Base-by-base conservation (phyloP, 1,140 invertebrate genomes). In the Gonatopus flavifemur region DNA sequence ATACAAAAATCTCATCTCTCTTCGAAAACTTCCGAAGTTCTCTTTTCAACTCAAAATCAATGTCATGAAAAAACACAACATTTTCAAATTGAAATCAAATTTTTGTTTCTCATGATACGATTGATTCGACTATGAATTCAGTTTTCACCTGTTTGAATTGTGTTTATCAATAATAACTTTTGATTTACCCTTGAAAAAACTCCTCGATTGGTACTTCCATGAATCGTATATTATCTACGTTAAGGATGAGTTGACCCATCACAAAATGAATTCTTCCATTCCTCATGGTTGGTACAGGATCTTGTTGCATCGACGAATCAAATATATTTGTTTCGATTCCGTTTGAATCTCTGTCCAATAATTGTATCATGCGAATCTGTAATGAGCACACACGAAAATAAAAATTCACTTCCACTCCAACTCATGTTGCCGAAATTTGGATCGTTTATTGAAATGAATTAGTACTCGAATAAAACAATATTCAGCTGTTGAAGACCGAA, bases 341-440 rank as follows among this genome's bases (percentile, higher is more conserved):
- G n/a, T n/a, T 10, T 18, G 4, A 13, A 3, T 12, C 1, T 43
- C 22, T 25, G 16, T 37, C 49, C 35, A 55, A 42, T n/a, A 72
- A 49, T 46, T 66, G 69, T 24, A 69, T 64, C 50, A 70, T 18
- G 19, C 67, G 61, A 16, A 72, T 40, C 69, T 72, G 35, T 1
- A n/a, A 52, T 28, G 3, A 3, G 28, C 18, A 3, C 4, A 0
- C 8, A 30, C n/a, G n/a, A n/a, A n/a, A n/a, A n/a, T n/a, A n/a
- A n/a, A n/a, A n/a, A n/a, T n/a, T n/a, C n/a, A n/a, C n/a, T n/a
- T n/a, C n/a, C n/a, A n/a, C n/a, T n/a, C n/a, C n/a, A n/a, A n/a
- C n/a, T n/a, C n/a, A n/a, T n/a, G n/a, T n/a, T n/a, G n/a, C n/a
- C n/a, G n/a, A n/a, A n/a, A n/a, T n/a, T n/a, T n/a, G n/a, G n/a